Base-by-base conservation (phyloP, 2,888 invertebrate genomes). In the Pollenia amentaria region DNA sequence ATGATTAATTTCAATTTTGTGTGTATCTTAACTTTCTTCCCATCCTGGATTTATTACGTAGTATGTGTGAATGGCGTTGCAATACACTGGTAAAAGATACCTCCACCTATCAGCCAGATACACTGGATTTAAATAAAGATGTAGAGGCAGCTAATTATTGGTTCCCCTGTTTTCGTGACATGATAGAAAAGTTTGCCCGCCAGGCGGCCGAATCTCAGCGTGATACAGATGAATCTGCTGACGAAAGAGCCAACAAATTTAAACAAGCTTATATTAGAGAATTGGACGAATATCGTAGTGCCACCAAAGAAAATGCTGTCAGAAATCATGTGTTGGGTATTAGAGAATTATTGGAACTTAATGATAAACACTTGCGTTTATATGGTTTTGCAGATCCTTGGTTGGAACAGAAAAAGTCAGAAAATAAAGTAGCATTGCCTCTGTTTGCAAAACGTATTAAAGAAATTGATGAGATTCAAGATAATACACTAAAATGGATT, bases 361-460 rank as follows among this genome's bases (percentile, higher is more conserved):
- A 98, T 90, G 98, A 98, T 94, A 97, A 98, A 91, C 97, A 96
- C 91, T 95, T 99, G 92, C 95, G 97, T 90, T 97, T 98, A 91
- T 97, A 97, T 92, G 97, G 98, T 88, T 99, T 99, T 93, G 96
- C 97, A 89, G 99, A 99, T 94, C 97, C 98, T 60, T 96, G 96
- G 96, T 94, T 95, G 86, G 94, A 96, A 94, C 98, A 98, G 94
- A 99, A 99, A 92, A 96, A 96, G 91, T 94, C 95, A 90, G 99
- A 99, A 94, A 99, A 98, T 92, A 95, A 96, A 89, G 94, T 95
- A 79, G 98, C 99, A 0, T 94, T 99, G 85, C 93, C 94, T 57
- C 94, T 95, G 87, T 95, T 99, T 46, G 94, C 95, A 84, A 93
- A 94, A 55, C 95, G 97, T 81, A 93, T 98, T 86, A 92, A 94